Evolutionary conservation across 2,888 invertebrate species (phyloP), one percentile per base, ranked within the genome.

Genomic region (Acleris emargana): DNA sequence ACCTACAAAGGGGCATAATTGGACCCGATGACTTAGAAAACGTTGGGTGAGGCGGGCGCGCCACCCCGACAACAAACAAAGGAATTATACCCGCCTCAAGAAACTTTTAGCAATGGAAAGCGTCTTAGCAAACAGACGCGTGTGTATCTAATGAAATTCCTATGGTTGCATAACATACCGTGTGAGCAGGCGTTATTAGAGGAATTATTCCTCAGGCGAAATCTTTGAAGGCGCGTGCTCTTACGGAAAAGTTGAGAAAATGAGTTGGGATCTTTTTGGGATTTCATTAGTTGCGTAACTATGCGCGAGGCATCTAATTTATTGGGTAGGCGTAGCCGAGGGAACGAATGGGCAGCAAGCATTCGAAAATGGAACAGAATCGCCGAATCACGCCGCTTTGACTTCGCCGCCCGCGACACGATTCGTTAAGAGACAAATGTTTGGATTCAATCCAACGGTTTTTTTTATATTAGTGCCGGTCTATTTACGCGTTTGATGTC

Each of bases 21-120:
- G 92, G 91, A 92, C 87, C 90, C 91, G 92, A 92, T 92, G 91
- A 92, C 91, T 92, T 92, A 92, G 92, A 92, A 92, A 92, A 92
- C 91, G 89, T 90, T 88, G 90, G 83, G 89, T 91, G 89, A 81
- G 89, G 85, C 78, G 78, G 77, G 83, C 87, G 86, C 73, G 79
- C 87, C 87, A 84, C 88, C 90, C 86, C 80, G 75, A 84, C 84
- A 88, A 90, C 89, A 92, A 92, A 92, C 91, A 92, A 92, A 92
- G 92, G 92, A 92, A 92, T 92, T 92, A 92, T 91, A 89, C 91
- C 92, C 92, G 92, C 92, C 91, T 92, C 91, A 92, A 92, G 92
- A 92, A 92, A 92, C 92, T 92, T 92, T 92, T 92, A 91, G 91
- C 92, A 92, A 91, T 92, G 91, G 92, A 91, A 92, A 91, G 91